Percentiles rank a stretch among this genome's conserved stretches.
These are phyloP conservation scores for Harmothoe impar DNA, from an alignment of 2,888 invertebrate genomes.

Conservation along the genomic window DNA sequence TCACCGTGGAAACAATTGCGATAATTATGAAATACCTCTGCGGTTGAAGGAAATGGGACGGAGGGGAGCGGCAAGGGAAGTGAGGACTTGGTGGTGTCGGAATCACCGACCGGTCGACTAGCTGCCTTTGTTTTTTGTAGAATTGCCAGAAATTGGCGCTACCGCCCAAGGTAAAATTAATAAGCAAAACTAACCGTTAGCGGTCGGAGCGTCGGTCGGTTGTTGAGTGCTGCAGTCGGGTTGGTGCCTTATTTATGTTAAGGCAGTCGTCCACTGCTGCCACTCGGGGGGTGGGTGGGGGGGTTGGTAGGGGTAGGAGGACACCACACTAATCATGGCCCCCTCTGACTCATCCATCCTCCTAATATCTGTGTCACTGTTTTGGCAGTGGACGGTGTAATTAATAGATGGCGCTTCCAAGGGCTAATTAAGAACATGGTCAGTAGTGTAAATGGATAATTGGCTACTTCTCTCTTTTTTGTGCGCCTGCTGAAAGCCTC, in stretches of 20 bases:
- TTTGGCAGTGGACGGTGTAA: slow-evolving; percentile 4
- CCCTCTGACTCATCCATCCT: background rate
- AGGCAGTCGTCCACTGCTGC: background rate
- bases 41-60: no score
- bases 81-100: background rate
- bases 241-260: background rate
- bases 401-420: background rate
- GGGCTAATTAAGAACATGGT: slow-evolving; percentile 18
- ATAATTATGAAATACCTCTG: background rate
- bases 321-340: background rate
- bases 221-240: background rate
- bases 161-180: background rate
- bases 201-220: background rate
- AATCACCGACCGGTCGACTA: background rate
- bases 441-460: background rate
- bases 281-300: background rate
- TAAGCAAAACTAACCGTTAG: background rate
- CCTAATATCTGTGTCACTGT: background rate
- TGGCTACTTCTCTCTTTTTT: background rate
- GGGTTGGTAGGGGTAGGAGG: background rate
- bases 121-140: background rate
- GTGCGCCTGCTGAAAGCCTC: background rate
- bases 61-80: background rate
- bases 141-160: background rate
- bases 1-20: background rate